Percentiles rank a stretch among this genome's conserved stretches.
These are phyloP conservation scores for Pseudoatta argentina DNA, from an alignment of 1,140 invertebrate species.

Conservation along the genomic window DNA sequence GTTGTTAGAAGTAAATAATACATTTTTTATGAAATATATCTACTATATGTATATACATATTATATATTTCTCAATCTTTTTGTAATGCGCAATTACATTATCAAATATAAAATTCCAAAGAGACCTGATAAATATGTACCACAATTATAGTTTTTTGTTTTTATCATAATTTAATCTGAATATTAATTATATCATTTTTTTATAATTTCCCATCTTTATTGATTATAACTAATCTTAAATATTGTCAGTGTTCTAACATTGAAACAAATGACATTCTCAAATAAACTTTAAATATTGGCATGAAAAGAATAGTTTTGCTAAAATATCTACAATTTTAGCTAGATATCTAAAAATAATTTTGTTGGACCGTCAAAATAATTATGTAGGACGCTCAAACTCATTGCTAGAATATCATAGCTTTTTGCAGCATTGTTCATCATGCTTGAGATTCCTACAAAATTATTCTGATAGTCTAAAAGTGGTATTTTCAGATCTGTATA, in stretches of 20 bases:
- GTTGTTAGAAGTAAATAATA: neutral
- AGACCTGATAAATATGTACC: neutral
- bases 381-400: too few species aligned
- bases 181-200: neutral
- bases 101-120: neutral
- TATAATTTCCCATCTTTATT: neutral
- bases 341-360: too few species aligned
- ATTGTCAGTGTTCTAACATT: neutral
- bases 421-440: too few species aligned
- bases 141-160: neutral
- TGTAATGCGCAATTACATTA: neutral
- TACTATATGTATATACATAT: neutral
- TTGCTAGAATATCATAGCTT: too few species aligned
- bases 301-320: too few species aligned
- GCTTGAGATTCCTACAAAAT: too few species aligned
- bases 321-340: too few species aligned
- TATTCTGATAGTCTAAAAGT: too few species aligned
- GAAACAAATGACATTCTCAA: neutral
- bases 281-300: neutral
- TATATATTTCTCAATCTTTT: neutral
- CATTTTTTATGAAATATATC: neutral
- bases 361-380: too few species aligned
- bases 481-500: too few species aligned
- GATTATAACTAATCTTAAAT: neutral
- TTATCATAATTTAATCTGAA: slow-evolving; percentile 18